These are phyloP conservation scores for Latrodectus geometricus DNA, from an alignment of 1,140 invertebrate species.

Conservation along the genomic window DNA sequence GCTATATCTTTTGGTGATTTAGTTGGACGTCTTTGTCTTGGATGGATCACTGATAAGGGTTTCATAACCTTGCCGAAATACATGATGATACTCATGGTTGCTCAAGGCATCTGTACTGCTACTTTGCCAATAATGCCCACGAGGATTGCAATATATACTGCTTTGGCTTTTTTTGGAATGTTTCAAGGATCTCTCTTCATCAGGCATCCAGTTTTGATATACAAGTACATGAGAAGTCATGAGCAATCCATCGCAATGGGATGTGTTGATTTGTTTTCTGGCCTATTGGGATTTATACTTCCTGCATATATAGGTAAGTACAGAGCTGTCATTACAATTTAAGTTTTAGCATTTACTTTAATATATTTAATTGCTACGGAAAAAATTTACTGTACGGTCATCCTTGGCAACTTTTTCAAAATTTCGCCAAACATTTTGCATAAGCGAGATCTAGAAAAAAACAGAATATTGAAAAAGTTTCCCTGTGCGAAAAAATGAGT, in stretches of 20 bases:
- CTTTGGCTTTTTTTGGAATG: not conserved
- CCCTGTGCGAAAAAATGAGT: no score
- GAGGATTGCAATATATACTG: not conserved
- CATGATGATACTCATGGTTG: constrained; percentile 6
- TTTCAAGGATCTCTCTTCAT: constrained; percentile 20
- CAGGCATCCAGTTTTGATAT: not conserved
- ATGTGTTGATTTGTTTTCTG: constrained; percentile 23
- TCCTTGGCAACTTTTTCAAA: no score
- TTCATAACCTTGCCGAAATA: not conserved
- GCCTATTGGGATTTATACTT: constrained; percentile 16
- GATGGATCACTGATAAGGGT: constrained; percentile 13
- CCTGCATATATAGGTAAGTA: constrained; percentile 37
- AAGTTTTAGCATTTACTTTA: no score
- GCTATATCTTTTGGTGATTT: constrained; percentile 5
- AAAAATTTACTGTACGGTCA: no score
- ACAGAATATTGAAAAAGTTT: no score
- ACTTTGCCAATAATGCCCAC: not conserved
- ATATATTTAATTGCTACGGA: no score
- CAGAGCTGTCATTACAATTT: no score
- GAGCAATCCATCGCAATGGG: constrained; percentile 28
- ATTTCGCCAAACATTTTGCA: no score
- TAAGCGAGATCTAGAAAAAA: no score
- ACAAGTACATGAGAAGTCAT: constrained; percentile 5
- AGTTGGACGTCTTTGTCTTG: constrained; percentile 9
- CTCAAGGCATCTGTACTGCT: not conserved